These are phyloP conservation scores for Drosophila neoperkinsi DNA, from an alignment of 2,888 invertebrate species.

Conservation along the genomic window DNA sequence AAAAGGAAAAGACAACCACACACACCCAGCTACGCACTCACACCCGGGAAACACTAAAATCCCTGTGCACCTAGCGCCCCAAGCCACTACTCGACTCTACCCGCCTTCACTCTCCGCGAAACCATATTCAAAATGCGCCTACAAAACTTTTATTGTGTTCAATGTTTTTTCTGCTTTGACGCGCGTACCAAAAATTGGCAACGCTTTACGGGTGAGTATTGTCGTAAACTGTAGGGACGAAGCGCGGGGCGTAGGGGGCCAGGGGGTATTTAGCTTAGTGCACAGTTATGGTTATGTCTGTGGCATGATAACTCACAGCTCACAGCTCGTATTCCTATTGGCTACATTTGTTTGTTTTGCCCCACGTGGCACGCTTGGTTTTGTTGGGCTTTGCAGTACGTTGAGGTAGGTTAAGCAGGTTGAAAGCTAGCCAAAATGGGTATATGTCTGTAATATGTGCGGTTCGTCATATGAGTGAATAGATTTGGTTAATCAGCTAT, in stretches of 20 bases:
- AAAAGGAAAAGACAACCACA: constrained; percentile 58
- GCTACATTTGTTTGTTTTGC: constrained; percentile 71
- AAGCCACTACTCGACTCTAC: constrained; percentile 1
- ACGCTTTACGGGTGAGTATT: constrained; percentile 57
- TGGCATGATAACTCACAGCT: constrained; percentile 61
- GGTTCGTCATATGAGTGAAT: constrained; percentile 22
- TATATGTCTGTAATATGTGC: background rate
- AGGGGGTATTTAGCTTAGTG: constrained; percentile 41
- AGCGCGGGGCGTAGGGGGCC: background rate
- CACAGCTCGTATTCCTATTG: constrained; percentile 66
- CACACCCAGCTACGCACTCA: constrained; percentile 10
- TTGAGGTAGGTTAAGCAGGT: constrained; percentile 74
- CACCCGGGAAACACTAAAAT: background rate
- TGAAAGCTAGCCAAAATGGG: constrained; percentile 16
- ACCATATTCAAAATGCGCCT: constrained; percentile 46
- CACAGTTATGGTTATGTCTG: constrained; percentile 67
- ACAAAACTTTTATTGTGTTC: constrained; percentile 76
- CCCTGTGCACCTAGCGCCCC: constrained; percentile 6
- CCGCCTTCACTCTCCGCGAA: background rate
- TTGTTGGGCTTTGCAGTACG: constrained; percentile 34
- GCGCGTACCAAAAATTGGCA: constrained; percentile 76
- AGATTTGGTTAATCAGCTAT: constrained; percentile 46
- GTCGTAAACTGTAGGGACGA: constrained; percentile 29
- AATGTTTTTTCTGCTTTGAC: constrained; percentile 79
- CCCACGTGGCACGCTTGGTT: constrained; percentile 17